Conservation (phyloP, 2,797 vertebrate genomes). For the Acanthurus lineatus region DNA sequence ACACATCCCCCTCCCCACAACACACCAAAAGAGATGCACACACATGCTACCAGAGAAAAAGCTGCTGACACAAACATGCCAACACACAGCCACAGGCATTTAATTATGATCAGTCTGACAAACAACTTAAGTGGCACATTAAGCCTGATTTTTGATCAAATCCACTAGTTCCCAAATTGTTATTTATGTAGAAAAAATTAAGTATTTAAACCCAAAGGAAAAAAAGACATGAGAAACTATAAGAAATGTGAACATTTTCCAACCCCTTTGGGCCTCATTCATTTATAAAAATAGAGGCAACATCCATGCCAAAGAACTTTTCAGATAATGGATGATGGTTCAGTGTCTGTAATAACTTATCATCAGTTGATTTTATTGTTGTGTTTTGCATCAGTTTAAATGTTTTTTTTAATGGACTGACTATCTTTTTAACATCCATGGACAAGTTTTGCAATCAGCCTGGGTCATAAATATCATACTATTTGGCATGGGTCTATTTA, state of each 20-base stretch:
- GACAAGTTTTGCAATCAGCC: not conserved
- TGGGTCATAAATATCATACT: not conserved
- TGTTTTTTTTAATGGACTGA: not conserved
- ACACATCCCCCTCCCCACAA: constrained; percentile 40
- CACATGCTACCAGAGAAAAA: constrained; percentile 64
- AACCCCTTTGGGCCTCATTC: not conserved
- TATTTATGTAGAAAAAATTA: not conserved
- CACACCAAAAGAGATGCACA: constrained; percentile 57
- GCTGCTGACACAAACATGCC: constrained; percentile 73
- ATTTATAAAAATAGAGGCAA: not conserved
- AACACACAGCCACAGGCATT: constrained; percentile 43
- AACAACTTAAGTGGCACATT: not conserved
- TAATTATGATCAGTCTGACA: constrained; percentile 1
- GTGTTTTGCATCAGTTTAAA: not conserved
- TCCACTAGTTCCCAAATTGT: not conserved
- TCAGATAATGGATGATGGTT: not conserved
- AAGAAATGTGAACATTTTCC: not conserved
- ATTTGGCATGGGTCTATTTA: not conserved
- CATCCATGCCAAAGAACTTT: not conserved
- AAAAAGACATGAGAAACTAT: too few species aligned
- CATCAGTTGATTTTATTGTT: not conserved
- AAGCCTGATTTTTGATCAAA: not conserved
- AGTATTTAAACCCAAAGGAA: rapidly evolving
- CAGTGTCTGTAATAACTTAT: not conserved
- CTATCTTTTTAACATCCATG: not conserved